Base-by-base conservation (phyloP, 2,113 vertebrate genomes). In the Nesospiza acunhae region DNA sequence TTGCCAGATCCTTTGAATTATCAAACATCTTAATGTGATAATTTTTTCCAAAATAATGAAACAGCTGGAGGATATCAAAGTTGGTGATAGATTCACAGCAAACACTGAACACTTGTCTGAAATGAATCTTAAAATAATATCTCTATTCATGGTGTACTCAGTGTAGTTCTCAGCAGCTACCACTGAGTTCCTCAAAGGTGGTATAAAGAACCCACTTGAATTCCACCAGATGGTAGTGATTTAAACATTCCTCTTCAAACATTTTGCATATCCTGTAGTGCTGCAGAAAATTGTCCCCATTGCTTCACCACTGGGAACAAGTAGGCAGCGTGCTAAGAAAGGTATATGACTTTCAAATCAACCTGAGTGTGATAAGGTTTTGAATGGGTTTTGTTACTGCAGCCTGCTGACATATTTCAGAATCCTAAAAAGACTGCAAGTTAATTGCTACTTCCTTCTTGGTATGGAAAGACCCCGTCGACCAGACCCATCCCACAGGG, bases 291-390 rank as follows among this genome's bases (percentile, higher is more conserved):
- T 91, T 92, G 50, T 26, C 24, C 73, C 39, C 28, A 3, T 74
- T 93, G 64, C 39, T 82, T 85, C 58, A 89, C 62, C 33, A 46
- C 23, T 64, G 77, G 42, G 80, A 93, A 93, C 76, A 92, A 97
- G 80, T 81, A 92, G 74, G 77, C 68, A 91, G 31, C 15, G 33
- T 77, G 39, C 50, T 94, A 96, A 73, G 90, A 90, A 92, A 95
- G 87, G 76, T 75, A 84, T 78, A 87, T 52, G 69, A 59, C 47
- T 94, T 96, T 94, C 60, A 95, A 87, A 92, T 81, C 80, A 87
- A 77, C 39, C 19, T 79, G 50, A 78, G 22, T 49, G 22, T 81
- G 89, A 60, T 33, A 88, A 86, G 11, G 52, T 75, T 89, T 63
- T 78, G 22, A 77, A 75, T 56, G 37, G 52, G 60, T 87, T 76